phyloP scores from a whole-genome alignment of 2,113 vertebrate species.

The Thryonomys swinderianus region DNA sequence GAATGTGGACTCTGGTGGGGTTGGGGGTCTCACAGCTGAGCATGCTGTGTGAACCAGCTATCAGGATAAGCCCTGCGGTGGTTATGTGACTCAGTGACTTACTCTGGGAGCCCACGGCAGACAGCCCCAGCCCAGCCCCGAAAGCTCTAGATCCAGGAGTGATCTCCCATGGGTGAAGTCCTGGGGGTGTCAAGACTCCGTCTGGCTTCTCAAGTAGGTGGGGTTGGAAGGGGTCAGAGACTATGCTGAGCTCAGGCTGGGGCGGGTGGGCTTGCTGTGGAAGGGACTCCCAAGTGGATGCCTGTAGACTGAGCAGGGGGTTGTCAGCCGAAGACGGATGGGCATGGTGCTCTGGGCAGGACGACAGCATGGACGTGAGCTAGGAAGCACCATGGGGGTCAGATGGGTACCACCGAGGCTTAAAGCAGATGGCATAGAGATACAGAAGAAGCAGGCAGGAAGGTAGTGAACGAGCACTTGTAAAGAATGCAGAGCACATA shows the following conservation, averaged over 20 bases:
- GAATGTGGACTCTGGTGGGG: neutral
- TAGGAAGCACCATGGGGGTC: neutral
- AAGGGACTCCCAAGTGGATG: neutral
- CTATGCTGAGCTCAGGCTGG: neutral
- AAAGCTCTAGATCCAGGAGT: constrained; percentile 44
- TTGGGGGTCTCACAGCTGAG: neutral
- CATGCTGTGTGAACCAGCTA: rapidly evolving
- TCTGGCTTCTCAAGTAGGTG: neutral
- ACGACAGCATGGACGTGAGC: neutral
- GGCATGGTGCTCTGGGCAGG: neutral
- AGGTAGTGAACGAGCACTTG: neutral
- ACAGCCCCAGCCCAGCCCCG: neutral
- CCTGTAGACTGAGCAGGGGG: neutral
- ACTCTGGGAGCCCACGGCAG: neutral
- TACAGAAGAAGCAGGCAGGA: neutral
- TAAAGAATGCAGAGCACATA: neutral
- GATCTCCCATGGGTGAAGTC: neutral
- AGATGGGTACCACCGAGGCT: neutral
- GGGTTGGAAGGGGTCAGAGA: neutral
- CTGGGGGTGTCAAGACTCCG: neutral
- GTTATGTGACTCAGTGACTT: rapidly evolving
- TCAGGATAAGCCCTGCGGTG: neutral
- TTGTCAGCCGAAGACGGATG: neutral
- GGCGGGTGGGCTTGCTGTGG: neutral
- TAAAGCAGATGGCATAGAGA: neutral